Evolutionary conservation across 2,888 invertebrate genomes (phyloP), one percentile per base, ranked within the genome.

Genomic region (Druceiella hillmani): DNA sequence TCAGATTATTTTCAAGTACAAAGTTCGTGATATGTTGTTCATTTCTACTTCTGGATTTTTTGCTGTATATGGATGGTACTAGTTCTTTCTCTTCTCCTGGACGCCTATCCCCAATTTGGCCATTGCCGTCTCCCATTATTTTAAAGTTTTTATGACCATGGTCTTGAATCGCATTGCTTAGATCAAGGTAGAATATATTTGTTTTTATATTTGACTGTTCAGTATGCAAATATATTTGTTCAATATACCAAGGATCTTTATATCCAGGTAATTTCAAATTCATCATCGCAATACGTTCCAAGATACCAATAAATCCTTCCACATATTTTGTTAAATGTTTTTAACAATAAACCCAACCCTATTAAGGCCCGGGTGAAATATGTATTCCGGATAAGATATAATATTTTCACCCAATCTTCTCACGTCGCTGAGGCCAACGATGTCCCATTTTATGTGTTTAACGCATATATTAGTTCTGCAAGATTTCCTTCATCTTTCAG

Each of bases 181-280:
- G 24, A 0, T 48, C 44, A 1, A 11, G 22, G 40, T 51, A 52
- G 20, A 53, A 51, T 17, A 28, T 16, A 10, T 48, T 36, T 46
- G 43, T 25, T 37, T 14, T 31, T 25, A 13, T 3, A 10, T 46
- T 37, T 0, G 48, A 40, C 38, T 50, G 43, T 43, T 51, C 49
- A 3, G 52, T 51, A 5, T 47, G 52, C 9, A 49, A 50, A 13
- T 53, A 51, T 12, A 49, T 22, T 43, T 51, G 49, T 37, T 50
- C 12, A 12, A 52, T 48, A 2, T 50, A 43, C 51, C 49, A 50
- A 24, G 40, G n/a, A 36, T 50, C 44, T 33, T 46, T 43, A 26
- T 51, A 47, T 4, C 33, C 43, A 7, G 48, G 46, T 43, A 51
- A 24, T 15, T 49, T 50, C 4, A 52, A 3, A 31, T 47, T 50